Evolutionary conservation across 2,113 vertebrate genomes (phyloP), one percentile per base, ranked within the genome.

Genomic region (Brienomyrus longianalis): DNA sequence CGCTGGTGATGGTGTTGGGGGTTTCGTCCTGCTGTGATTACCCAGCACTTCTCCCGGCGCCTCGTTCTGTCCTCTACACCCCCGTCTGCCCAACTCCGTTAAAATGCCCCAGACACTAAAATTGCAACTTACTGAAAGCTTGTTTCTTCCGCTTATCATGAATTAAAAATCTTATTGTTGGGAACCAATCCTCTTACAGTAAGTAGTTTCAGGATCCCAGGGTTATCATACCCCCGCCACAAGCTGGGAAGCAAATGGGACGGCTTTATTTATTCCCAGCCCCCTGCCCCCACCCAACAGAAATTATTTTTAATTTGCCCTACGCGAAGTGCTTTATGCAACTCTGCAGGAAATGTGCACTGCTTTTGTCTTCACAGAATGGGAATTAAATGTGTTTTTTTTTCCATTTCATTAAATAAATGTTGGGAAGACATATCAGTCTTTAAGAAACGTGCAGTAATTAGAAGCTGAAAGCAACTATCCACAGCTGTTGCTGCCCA

Each of bases 161-260:
- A 96, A 95, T 96, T 94, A 95, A 95, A 95, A 95, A 92, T 93
- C 90, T 91, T 94, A 95, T 95, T 95, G 94, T 95, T 94, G 94
- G 92, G 91, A 93, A 92, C 90, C 94, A 95, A 95, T 96, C 95
- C 95, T 96, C 95, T 96, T 96, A 95, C 90, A 93, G 92, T 95
- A 95, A 96, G 95, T 94, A 96, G 93, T 95, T 95, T 95, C 93
- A 86, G 90, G 92, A 94, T 93, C 94, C 93, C 91, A 92, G 92
- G 94, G 93, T 94, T 96, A 95, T 95, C 93, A 93, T 87, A 83
- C 90, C 62, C 85, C 90, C 86, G 90, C 93, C 54, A 90, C 91
- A 89, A 77, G 59, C 90, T 91, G 88, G 84, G 66, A 88, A 87
- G 77, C 84, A 88, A 88, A 86, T 90, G 89, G 87, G 85, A 84